A percentile compares a stretch with the other conserved stretches of the same genome.
These are phyloP conservation scores for Anabacerthia variegaticeps DNA, from an alignment of 2,797 vertebrate species.

Conservation along the genomic window DNA sequence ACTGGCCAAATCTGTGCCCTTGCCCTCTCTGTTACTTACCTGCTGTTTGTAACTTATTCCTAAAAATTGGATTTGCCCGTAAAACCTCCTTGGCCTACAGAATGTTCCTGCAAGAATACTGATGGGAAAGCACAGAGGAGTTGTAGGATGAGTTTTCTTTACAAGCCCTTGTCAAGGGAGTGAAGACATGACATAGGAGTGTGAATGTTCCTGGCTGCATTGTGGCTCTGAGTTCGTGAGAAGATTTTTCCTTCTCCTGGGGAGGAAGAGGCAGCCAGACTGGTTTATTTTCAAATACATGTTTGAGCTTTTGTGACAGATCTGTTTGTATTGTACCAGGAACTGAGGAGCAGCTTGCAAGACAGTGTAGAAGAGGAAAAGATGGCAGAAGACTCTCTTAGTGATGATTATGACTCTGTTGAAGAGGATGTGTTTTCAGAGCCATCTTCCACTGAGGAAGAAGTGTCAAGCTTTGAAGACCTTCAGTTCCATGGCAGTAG, in stretches of 20 bases:
- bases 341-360: constrained; percentile 85
- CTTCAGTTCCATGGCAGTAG: constrained; percentile 59
- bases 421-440: constrained; percentile 91
- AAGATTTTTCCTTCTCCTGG: background rate
- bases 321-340: constrained; percentile 75
- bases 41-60: background rate
- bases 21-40: background rate
- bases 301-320: constrained; percentile 2
- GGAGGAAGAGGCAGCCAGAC: background rate
- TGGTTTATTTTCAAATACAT: background rate
- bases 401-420: constrained; percentile 82
- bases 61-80: background rate
- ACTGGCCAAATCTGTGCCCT: background rate
- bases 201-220: background rate
- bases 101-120: background rate
- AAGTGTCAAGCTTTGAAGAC: constrained; percentile 74
- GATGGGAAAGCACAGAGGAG: background rate
- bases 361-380: constrained; percentile 72
- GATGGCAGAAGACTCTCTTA: constrained; percentile 74
- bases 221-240: background rate
- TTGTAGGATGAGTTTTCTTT: background rate
- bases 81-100: background rate
- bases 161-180: background rate
- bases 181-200: background rate
- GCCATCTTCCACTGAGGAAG: constrained; percentile 81